Percentiles rank a stretch among this genome's conserved stretches.
phyloP scores from a whole-genome alignment of 2,113 vertebrate species.

The Carassius gibelio region DNA sequence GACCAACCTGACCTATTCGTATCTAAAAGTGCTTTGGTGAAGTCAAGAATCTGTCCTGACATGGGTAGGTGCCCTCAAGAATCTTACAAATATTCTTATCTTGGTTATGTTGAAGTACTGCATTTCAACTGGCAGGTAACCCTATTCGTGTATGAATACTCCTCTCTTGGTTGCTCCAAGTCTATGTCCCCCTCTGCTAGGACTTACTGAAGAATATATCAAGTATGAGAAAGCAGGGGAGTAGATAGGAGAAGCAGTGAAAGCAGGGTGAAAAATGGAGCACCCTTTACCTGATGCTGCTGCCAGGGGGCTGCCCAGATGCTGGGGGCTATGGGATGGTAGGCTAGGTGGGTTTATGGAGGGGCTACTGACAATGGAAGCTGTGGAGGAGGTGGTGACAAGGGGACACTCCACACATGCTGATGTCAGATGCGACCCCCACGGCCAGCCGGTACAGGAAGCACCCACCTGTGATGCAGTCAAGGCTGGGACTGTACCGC shows the following conservation, averaged over 20 bases:
- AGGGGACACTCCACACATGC: constrained; percentile 94
- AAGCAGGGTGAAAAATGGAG: constrained; percentile 61
- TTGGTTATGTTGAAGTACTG: neutral
- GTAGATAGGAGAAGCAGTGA: constrained; percentile 63
- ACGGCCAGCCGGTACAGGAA: constrained; percentile 74
- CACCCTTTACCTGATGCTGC: constrained; percentile 99
- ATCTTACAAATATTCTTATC: neutral
- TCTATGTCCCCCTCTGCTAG: constrained; percentile 13
- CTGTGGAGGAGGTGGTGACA: constrained; percentile 76
- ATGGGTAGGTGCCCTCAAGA: neutral
- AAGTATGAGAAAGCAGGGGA: constrained; percentile 41
- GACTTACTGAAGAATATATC: constrained; percentile 16
- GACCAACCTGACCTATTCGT: constrained; percentile 4
- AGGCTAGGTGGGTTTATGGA: constrained; percentile 91
- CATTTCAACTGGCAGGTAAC: neutral
- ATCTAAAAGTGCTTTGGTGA: constrained; percentile 2
- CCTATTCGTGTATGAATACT: neutral
- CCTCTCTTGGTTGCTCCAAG: neutral
- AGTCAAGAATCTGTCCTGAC: neutral
- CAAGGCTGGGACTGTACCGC: constrained; percentile 91
- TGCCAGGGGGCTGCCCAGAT: constrained; percentile 96
- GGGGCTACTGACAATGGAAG: constrained; percentile 84
- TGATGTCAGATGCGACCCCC: constrained; percentile 84
- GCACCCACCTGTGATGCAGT: constrained; percentile 98
- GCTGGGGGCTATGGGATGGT: constrained; percentile 90